These are phyloP conservation scores for Muscicapa comitata DNA, from an alignment of 2,797 vertebrate species.

Conservation along the genomic window DNA sequence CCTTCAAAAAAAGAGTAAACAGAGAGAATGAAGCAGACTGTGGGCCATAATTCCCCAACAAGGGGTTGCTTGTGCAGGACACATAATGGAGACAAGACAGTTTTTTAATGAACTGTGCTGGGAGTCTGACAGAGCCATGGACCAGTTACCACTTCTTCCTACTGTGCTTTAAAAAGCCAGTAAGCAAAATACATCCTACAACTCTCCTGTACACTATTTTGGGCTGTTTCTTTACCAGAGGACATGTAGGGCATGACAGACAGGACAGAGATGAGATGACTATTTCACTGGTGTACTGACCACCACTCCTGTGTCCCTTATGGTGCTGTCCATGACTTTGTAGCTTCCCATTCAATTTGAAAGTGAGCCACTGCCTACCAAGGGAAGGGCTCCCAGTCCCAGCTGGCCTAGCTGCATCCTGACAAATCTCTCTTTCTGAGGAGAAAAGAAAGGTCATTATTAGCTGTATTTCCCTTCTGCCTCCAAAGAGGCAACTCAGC, in stretches of 20 bases:
- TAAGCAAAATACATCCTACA: not conserved
- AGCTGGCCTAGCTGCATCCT: not conserved
- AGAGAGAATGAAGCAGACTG: not conserved
- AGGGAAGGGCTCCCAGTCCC: not conserved
- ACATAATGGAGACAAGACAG: not conserved
- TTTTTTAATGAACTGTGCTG: not conserved
- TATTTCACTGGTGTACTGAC: not conserved
- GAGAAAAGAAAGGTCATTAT: not conserved
- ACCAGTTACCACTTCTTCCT: not conserved
- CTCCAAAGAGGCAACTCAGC: not conserved
- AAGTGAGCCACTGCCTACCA: not conserved
- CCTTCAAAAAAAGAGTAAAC: not conserved
- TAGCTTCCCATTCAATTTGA: not conserved
- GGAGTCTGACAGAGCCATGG: not conserved
- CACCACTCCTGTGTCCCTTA: not conserved
- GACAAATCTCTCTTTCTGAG: not conserved
- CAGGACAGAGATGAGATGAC: not conserved
- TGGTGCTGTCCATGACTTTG: not conserved
- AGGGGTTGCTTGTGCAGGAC: not conserved
- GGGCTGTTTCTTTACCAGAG: not conserved
- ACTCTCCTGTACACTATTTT: fast-evolving
- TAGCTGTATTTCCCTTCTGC: not conserved
- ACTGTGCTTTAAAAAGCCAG: not conserved
- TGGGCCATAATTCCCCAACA: not conserved
- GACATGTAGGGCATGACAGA: not conserved